Evolutionary conservation across 2,888 invertebrate species (phyloP).

Genomic region (Cordilura impudica): DNA sequence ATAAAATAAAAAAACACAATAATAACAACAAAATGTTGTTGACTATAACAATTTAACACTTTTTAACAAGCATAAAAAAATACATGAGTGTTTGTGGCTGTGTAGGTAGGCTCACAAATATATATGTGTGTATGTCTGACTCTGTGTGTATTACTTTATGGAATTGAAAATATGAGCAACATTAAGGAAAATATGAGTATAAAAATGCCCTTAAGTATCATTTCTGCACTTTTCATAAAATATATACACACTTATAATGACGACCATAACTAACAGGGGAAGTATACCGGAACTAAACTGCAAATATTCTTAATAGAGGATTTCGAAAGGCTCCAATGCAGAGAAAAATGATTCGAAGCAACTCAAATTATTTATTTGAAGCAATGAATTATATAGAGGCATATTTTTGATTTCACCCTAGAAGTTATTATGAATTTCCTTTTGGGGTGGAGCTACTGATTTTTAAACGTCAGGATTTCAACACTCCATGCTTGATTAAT

Average conservation of each 20-base stretch:
- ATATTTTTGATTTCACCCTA: too few species aligned
- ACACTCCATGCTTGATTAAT: too few species aligned
- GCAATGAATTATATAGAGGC: too few species aligned
- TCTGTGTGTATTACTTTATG: neutral
- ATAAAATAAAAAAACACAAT: constrained; percentile 14
- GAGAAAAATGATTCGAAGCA: too few species aligned
- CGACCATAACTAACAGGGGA: constrained; percentile 15
- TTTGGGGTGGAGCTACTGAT: too few species aligned
- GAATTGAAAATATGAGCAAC: constrained; percentile 17
- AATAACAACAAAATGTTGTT: constrained; percentile 51
- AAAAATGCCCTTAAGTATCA: constrained; percentile 49
- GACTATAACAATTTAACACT: constrained; percentile 55
- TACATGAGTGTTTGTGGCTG: constrained; percentile 7
- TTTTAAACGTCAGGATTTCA: too few species aligned
- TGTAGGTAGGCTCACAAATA: too few species aligned
- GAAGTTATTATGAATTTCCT: too few species aligned
- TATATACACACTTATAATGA: neutral
- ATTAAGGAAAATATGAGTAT: constrained; percentile 33
- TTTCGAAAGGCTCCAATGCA: too few species aligned
- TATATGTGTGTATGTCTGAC: neutral
- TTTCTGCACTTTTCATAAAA: constrained; percentile 43
- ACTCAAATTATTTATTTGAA: too few species aligned
- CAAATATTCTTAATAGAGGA: too few species aligned
- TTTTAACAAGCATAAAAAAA: constrained; percentile 13
- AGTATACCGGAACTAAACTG: too few species aligned